phyloP scores from a whole-genome alignment of 2,888 invertebrate genomes.

The Bombylius discolor region DNA sequence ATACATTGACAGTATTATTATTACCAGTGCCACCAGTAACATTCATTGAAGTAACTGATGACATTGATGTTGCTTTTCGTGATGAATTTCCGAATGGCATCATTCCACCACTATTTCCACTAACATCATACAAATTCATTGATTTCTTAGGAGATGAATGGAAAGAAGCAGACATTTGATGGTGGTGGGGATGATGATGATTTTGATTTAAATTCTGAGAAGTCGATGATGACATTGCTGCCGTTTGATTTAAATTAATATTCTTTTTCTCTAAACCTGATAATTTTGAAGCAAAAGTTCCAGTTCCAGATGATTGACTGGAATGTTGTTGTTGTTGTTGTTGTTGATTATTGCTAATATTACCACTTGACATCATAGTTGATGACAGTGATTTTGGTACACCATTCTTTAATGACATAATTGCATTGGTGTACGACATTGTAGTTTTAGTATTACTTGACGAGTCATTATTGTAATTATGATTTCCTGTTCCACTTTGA shows the following conservation, averaged over 20 bases:
- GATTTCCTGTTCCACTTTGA: slow-evolving; percentile 10
- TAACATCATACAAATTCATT: slow-evolving; percentile 4
- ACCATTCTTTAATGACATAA: slow-evolving; percentile 40
- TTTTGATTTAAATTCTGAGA: slow-evolving; percentile 2
- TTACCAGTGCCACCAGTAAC: no score
- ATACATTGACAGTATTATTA: slow-evolving; percentile 7
- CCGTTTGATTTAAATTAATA: not conserved
- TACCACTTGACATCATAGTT: slow-evolving; percentile 16
- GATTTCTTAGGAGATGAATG: slow-evolving; percentile 11
- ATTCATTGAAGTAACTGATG: slow-evolving; percentile 12
- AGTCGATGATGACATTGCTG: not conserved
- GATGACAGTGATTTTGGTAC: slow-evolving; percentile 24
- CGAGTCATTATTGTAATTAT: slow-evolving; percentile 13
- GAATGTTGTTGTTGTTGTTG: slow-evolving; percentile 6
- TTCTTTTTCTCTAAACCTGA: slow-evolving; percentile 23
- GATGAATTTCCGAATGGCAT: slow-evolving; percentile 14
- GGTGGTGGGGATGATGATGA: not conserved
- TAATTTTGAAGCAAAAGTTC: slow-evolving; percentile 39
- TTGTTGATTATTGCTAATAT: slow-evolving; percentile 8
- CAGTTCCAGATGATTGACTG: slow-evolving; percentile 14
- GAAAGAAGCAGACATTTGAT: slow-evolving; percentile 17
- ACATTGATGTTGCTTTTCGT: slow-evolving; percentile 23
- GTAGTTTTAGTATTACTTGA: slow-evolving; percentile 39
- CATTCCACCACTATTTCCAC: not conserved
- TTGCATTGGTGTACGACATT: slow-evolving; percentile 44